These are phyloP conservation scores for Pseudocheirus occidentalis DNA, from an alignment of 2,797 vertebrate genomes.

Conservation along the genomic window DNA sequence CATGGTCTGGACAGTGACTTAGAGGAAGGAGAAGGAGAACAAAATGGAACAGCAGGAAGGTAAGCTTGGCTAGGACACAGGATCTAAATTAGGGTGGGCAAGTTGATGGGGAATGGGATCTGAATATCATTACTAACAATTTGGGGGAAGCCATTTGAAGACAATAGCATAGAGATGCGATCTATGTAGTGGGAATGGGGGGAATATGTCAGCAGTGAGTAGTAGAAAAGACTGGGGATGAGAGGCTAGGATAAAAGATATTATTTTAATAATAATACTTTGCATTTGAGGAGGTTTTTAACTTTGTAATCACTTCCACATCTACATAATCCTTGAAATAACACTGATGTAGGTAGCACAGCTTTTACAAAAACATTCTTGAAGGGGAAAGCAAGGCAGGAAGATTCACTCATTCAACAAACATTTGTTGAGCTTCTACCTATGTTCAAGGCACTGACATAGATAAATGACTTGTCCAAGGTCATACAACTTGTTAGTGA, in stretches of 20 bases:
- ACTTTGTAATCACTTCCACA: constrained; percentile 39
- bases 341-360: constrained; percentile 4
- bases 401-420: not conserved
- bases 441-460: not conserved
- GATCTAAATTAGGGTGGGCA: constrained; percentile 10
- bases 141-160: not conserved
- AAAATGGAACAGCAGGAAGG: not conserved
- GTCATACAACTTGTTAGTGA: constrained; percentile 1
- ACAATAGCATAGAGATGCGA: constrained; percentile 19
- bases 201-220: constrained; percentile 5
- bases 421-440: not conserved
- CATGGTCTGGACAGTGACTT: not conserved
- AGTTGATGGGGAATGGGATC: constrained; percentile 3
- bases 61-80: constrained; percentile 38
- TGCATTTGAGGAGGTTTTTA: constrained; percentile 43
- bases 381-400: constrained; percentile 27
- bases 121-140: constrained; percentile 41
- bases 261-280: constrained; percentile 51
- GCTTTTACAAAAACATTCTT: constrained; percentile 46
- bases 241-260: constrained; percentile 2
- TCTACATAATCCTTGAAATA: not conserved
- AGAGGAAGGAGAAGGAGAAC: not conserved
- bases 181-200: not conserved
- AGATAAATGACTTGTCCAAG: not conserved
- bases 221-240: constrained; percentile 36